phyloP scores from a whole-genome alignment of 1,140 invertebrate species.

The Euglossa dilemma region DNA sequence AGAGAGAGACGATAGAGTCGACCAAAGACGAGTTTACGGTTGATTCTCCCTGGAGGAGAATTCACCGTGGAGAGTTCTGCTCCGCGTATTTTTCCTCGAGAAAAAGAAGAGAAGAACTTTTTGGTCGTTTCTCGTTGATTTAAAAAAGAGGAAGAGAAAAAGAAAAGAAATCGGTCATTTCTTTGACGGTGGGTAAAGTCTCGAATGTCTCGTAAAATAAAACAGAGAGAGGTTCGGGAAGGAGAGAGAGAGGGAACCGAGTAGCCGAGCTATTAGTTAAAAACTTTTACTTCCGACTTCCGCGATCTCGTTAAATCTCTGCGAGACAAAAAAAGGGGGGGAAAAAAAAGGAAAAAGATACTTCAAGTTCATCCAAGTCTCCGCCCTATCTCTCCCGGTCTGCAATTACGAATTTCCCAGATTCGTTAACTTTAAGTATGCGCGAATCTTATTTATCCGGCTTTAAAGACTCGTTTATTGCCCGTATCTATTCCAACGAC shows the following conservation, averaged over 20 bases:
- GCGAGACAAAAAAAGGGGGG: neutral
- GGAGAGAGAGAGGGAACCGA: neutral
- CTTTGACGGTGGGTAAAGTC: neutral
- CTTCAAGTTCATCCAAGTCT: neutral
- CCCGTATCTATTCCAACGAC: neutral
- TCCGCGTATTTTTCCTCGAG: too few relatives aligned
- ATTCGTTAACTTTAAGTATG: conserved; percentile 2
- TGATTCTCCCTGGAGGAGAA: too few relatives aligned
- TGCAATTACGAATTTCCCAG: conserved; percentile 2
- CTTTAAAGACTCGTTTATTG: conserved; percentile 13
- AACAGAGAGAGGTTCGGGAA: neutral
- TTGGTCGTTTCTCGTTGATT: too few relatives aligned
- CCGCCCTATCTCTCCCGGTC: neutral
- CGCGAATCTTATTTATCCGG: neutral
- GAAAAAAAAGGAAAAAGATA: too few relatives aligned
- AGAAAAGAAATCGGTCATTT: neutral
- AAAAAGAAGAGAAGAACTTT: too few relatives aligned
- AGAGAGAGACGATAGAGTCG: too few relatives aligned
- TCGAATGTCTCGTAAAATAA: neutral
- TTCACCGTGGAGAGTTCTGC: too few relatives aligned
- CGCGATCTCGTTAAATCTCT: neutral
- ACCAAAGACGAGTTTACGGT: too few relatives aligned
- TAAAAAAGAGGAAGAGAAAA: too few relatives aligned
- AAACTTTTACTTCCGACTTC: neutral
- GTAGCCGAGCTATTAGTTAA: neutral